These are phyloP conservation scores for Agrochola circellaris DNA, from an alignment of 2,888 invertebrate genomes.

Conservation along the genomic window DNA sequence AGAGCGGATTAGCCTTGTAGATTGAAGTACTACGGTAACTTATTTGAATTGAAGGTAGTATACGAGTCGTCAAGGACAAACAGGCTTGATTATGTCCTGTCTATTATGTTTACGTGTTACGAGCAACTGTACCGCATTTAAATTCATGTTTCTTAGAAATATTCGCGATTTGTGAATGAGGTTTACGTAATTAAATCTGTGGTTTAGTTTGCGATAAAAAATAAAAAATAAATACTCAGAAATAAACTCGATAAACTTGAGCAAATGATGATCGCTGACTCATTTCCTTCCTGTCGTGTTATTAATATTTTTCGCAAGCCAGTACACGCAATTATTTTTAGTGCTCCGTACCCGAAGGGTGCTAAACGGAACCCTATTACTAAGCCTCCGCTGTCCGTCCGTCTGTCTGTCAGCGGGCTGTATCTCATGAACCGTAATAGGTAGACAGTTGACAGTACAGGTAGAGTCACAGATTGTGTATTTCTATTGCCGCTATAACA, in stretches of 20 bases:
- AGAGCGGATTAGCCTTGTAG: conserved; percentile 77
- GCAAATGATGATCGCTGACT: background rate
- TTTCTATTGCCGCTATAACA: no score
- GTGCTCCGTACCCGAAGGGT: no score
- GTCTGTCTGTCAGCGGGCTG: no score
- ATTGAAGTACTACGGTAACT: conserved; percentile 53
- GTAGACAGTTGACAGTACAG: no score
- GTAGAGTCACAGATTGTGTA: no score
- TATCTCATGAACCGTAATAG: no score
- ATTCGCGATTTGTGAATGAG: conserved; percentile 3
- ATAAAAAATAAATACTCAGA: no score
- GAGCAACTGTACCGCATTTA: conserved; percentile 23
- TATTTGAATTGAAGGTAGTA: conserved; percentile 68
- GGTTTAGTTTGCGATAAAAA: background rate
- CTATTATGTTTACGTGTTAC: conserved; percentile 31
- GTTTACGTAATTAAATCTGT: background rate
- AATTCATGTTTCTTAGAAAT: conserved; percentile 45
- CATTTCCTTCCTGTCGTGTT: background rate
- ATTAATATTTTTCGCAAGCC: background rate
- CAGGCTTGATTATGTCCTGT: conserved; percentile 41
- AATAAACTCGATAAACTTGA: background rate
- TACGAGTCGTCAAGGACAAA: conserved; percentile 60
- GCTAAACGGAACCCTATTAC: no score
- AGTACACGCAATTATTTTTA: background rate
- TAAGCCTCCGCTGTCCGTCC: no score